Conservation (phyloP, 35 echinoderm and acorn worm species). For the Apostichopus japonicus region DNA sequence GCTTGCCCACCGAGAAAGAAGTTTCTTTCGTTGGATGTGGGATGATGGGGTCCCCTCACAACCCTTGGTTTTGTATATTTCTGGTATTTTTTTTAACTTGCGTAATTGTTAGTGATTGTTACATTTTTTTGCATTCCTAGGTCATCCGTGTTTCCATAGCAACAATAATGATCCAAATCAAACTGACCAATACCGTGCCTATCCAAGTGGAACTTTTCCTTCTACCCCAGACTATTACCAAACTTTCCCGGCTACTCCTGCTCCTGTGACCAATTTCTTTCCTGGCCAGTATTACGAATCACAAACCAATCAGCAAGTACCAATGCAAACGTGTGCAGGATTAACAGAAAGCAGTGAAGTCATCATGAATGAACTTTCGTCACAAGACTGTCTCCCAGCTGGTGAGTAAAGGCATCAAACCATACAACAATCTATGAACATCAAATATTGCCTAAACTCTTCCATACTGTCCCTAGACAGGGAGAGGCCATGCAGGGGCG, state of each 20-base stretch:
- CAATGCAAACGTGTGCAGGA: not conserved
- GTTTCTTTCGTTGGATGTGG: no score
- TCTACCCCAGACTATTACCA: conserved; percentile 5
- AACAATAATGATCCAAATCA: conserved; percentile 38
- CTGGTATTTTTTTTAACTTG: no score
- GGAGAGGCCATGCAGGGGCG: no score
- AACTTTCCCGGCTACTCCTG: conserved; percentile 7
- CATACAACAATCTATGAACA: no score
- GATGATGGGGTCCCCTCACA: no score
- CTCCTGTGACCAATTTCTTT: not conserved
- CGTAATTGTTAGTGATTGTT: no score
- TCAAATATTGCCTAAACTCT: no score
- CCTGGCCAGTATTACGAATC: not conserved
- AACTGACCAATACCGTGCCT: conserved; percentile 11
- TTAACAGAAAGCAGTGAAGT: conserved; percentile 1
- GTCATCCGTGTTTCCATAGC: conserved; percentile 20
- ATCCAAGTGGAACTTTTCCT: not conserved
- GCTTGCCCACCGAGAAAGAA: no score
- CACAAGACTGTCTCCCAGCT: conserved; percentile 22
- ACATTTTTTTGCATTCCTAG: not conserved
- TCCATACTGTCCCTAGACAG: no score
- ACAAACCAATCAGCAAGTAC: conserved; percentile 20
- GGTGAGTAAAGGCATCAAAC: not conserved
- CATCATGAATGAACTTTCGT: conserved; percentile 21
- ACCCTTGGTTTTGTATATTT: no score